Conservation (phyloP, 2,888 invertebrate genomes). For the Rotaria macrura region DNA sequence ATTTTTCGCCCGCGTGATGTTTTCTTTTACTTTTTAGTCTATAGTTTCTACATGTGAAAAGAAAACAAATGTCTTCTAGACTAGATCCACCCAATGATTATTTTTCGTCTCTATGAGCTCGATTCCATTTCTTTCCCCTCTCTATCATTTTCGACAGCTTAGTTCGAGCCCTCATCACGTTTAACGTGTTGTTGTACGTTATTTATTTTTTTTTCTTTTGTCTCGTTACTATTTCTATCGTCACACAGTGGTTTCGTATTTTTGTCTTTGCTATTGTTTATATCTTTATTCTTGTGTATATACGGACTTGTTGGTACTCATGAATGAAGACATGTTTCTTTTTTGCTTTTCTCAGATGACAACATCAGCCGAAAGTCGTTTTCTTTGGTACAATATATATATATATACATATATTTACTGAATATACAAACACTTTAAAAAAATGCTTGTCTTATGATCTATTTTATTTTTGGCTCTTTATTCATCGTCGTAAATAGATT, state of each 20-base stretch:
- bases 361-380: background rate
- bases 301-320: background rate
- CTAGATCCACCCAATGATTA: background rate
- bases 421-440: background rate
- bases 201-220: background rate
- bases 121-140: background rate
- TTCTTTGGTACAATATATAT: background rate
- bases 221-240: background rate
- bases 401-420: background rate
- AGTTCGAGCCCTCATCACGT: background rate
- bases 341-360: background rate
- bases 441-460: background rate
- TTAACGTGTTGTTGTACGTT: background rate
- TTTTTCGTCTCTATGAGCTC: background rate
- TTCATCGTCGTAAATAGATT: background rate
- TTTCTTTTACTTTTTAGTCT: background rate
- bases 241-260: background rate
- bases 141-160: background rate
- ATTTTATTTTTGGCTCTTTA: background rate
- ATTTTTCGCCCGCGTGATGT: background rate
- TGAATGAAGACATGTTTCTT: background rate
- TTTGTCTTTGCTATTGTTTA: background rate
- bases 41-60: background rate
- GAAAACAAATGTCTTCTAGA: background rate
- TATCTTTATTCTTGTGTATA: background rate